These are phyloP conservation scores for Amphiprion clarkii DNA, from an alignment of 2,797 vertebrate genomes.

Conservation along the genomic window DNA sequence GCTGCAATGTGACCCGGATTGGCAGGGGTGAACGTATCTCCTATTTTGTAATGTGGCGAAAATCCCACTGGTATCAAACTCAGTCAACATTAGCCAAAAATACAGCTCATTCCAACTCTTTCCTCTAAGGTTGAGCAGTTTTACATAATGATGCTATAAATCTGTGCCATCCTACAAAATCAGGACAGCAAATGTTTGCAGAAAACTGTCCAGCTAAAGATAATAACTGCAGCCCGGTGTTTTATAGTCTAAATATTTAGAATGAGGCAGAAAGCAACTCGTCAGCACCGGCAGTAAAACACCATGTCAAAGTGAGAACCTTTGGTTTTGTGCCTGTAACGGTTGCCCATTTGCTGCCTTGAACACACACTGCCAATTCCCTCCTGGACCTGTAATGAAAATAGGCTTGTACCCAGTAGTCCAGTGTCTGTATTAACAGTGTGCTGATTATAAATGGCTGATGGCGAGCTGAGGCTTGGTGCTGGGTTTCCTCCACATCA, in stretches of 20 bases:
- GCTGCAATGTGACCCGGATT: neutral
- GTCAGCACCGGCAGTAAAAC: slow-evolving; percentile 21
- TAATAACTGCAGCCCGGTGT: slow-evolving; percentile 10
- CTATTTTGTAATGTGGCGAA: slow-evolving; percentile 13
- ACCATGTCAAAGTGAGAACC: slow-evolving; percentile 6
- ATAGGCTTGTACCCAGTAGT: slow-evolving; percentile 12
- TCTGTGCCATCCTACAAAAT: slow-evolving; percentile 29
- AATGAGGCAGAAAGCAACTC: slow-evolving; percentile 26
- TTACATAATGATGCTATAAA: slow-evolving; percentile 38
- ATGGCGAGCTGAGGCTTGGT: slow-evolving; percentile 14
- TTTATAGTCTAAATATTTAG: slow-evolving; percentile 35
- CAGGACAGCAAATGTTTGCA: slow-evolving; percentile 31
- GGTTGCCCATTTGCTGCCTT: slow-evolving; percentile 33
- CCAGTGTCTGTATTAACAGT: slow-evolving; percentile 27
- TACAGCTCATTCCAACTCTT: slow-evolving; percentile 15
- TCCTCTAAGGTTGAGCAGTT: slow-evolving; percentile 36
- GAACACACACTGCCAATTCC: slow-evolving; percentile 3
- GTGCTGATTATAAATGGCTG: slow-evolving; percentile 49
- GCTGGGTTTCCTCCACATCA: slow-evolving; percentile 41
- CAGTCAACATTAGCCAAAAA: slow-evolving; percentile 5
- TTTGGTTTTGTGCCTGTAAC: neutral
- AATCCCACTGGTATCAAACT: slow-evolving; percentile 9
- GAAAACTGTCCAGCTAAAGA: slow-evolving; percentile 15
- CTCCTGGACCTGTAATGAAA: slow-evolving; percentile 42
- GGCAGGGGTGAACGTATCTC: slow-evolving; percentile 33